Evolutionary conservation across 2,888 invertebrate species (phyloP), one percentile per base, ranked within the genome.

Genomic region (Saturnia japonica): DNA sequence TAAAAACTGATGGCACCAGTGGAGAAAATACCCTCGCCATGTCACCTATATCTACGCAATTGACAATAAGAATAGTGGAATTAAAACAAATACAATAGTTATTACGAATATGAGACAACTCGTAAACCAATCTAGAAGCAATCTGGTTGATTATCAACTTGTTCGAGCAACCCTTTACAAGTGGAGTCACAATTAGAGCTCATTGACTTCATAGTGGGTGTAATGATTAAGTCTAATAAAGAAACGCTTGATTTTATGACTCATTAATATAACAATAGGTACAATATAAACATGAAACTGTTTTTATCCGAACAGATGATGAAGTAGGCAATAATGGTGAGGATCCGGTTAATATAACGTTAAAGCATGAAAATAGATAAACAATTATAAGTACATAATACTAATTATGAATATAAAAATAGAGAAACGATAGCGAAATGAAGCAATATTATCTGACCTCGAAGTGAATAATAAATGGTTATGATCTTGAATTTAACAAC

Each of bases 121-220:
- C 68, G 62, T 73, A 72, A 75, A 78, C n/a, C 67, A 70, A 72
- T 72, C 67, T 67, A 72, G 57, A 70, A 72, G 60, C 69, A 69
- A 72, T 69, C 69, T 60, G 67, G 67, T 69, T 69, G 60, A 72
- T 72, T 62, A 69, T 62, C 43, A 64, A 71, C 71, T 71, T 68
- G 72, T 69, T 66, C 69, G 57, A 54, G 54, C 60, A 69, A 67
- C 40, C 54, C 67, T 68, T 69, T 72, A 68, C 69, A 71, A 68
- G 72, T 70, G 74, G 71, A 71, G 72, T 77, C 77, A 76, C 77
- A 78, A 74, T 72, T 74, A 54, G 62, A 73, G 80, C 82, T 82
- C 83, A 78, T 79, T 84, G 77, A 84, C 84, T 75, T 71, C 72
- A 60, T 68, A 74, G 79, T 81, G 75, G 78, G 79, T 71, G 80